Evolutionary conservation across 1,140 invertebrate species (phyloP).

Genomic region (Polypedilum pembai): DNA sequence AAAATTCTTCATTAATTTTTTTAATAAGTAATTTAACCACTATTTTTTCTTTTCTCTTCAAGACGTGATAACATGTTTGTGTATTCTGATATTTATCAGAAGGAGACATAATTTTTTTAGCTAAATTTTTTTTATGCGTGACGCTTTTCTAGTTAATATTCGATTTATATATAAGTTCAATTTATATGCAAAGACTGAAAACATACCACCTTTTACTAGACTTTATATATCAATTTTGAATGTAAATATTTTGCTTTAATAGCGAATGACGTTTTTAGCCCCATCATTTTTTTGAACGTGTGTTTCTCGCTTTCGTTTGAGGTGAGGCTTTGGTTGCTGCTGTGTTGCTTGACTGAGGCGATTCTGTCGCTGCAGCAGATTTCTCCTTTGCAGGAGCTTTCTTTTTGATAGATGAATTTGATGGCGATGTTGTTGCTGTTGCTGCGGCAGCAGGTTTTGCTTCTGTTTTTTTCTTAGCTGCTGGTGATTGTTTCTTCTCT

Average conservation of each 20-base stretch:
- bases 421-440: background rate
- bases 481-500: background rate
- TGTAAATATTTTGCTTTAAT: no score
- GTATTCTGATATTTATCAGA: no score
- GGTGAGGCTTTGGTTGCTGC: background rate
- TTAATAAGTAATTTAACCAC: no score
- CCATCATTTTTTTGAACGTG: conserved; percentile 22
- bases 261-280: background rate
- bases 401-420: background rate
- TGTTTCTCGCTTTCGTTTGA: background rate
- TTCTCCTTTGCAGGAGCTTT: no score
- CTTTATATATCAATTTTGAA: background rate
- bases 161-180: background rate
- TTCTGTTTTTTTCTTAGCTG: background rate
- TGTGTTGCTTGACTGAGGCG: background rate
- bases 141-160: conserved; percentile 1
- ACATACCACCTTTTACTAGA: background rate
- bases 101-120: background rate
- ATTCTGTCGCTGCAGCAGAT: background rate
- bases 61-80: no score
- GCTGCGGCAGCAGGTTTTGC: background rate
- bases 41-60: no score
- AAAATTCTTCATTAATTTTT: no score
- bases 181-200: no score
- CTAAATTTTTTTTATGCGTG: background rate